Conservation (phyloP, 2,113 vertebrate species). For the Erpornis zantholeuca region DNA sequence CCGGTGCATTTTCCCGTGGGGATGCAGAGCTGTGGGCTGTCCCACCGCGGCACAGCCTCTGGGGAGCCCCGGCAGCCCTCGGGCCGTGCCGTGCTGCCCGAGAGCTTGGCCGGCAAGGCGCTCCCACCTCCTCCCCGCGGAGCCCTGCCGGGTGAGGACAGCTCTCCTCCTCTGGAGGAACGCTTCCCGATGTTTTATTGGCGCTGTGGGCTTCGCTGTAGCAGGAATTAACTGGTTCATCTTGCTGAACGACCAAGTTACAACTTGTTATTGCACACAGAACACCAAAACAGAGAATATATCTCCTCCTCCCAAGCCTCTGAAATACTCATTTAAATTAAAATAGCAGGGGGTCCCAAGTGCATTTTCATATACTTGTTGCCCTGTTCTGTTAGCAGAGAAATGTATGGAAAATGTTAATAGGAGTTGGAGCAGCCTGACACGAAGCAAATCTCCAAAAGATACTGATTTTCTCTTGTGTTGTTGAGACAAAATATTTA, state of each 20-base stretch:
- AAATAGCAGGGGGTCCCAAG: neutral
- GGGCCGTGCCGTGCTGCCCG: accelerated
- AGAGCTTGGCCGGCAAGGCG: neutral
- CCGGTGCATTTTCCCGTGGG: accelerated
- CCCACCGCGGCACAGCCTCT: accelerated
- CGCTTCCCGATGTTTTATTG: neutral
- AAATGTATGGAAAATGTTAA: neutral
- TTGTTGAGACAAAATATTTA: neutral
- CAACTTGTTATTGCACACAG: neutral
- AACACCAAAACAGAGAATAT: neutral
- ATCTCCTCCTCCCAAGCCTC: neutral
- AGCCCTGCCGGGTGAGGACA: neutral
- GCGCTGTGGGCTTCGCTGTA: neutral
- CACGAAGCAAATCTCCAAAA: neutral
- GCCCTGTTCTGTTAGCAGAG: neutral
- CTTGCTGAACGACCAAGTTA: neutral
- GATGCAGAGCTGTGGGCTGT: neutral
- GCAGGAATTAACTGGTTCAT: neutral
- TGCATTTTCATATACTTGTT: neutral
- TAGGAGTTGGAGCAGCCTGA: neutral
- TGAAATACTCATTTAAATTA: neutral
- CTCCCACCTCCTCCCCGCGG: neutral
- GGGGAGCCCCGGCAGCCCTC: neutral
- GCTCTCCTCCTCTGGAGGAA: neutral
- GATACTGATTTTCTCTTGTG: neutral